Percentiles rank a stretch among this genome's conserved stretches.
These are phyloP conservation scores for Radopholus similis DNA, from an alignment of 1,140 invertebrate genomes.

Conservation along the genomic window DNA sequence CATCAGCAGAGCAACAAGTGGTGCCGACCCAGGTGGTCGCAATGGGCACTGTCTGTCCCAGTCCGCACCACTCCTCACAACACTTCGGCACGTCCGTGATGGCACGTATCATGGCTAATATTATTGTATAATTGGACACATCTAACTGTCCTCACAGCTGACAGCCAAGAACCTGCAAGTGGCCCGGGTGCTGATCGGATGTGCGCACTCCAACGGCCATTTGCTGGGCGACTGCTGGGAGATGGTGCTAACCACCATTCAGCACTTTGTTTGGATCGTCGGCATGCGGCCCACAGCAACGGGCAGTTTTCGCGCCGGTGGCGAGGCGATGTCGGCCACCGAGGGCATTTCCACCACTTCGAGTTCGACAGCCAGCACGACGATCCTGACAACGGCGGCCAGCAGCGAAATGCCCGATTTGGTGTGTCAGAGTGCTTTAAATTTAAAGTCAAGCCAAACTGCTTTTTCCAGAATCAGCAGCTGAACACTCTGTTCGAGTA, in stretches of 20 bases:
- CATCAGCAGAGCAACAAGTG: conserved; percentile 1
- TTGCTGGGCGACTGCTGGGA: conserved; percentile 90
- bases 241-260: conserved; percentile 85
- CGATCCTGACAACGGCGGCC: conserved; percentile 88
- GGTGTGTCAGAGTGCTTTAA: conserved; percentile 19
- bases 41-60: conserved; percentile 54
- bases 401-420: conserved; percentile 85
- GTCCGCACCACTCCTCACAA: conserved; percentile 67
- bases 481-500: conserved; percentile 62
- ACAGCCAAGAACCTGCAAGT: conserved; percentile 95
- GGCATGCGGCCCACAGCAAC: conserved; percentile 72
- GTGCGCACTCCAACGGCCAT: conserved; percentile 85
- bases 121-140: too few species aligned
- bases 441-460: not conserved
- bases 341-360: conserved; percentile 35
- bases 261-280: conserved; percentile 94
- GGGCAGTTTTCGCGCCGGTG: conserved; percentile 39
- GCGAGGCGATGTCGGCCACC: conserved; percentile 13
- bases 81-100: conserved; percentile 87
- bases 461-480: conserved; percentile 58
- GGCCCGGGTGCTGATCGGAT: conserved; percentile 79
- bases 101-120: conserved; percentile 61
- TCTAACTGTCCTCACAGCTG: too few species aligned
- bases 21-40: conserved; percentile 48
- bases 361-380: conserved; percentile 71